Percentiles rank a stretch among this genome's conserved stretches.
Evolutionary conservation across 2,113 vertebrate species (phyloP).

Genomic region (Phrynosoma platyrhinos): DNA sequence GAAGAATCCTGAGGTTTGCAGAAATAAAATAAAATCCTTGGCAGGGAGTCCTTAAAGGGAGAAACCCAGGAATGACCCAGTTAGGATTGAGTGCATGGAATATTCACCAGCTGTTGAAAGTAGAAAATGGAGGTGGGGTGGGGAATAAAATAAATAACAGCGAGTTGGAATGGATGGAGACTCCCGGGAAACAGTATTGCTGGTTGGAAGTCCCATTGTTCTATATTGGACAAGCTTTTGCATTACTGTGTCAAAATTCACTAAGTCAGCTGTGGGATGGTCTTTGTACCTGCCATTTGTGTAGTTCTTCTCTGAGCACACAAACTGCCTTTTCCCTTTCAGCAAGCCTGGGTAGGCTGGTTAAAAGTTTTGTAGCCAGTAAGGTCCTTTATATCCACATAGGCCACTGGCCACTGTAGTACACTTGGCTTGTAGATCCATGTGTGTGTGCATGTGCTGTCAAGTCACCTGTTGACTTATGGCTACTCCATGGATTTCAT

Average conservation of each 20-base stretch:
- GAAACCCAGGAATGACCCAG: too few species aligned
- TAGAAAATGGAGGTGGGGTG: too few species aligned
- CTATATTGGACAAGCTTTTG: neutral
- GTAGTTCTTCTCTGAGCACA: neutral
- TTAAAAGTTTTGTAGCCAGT: neutral
- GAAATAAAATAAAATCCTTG: neutral
- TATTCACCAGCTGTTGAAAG: too few species aligned
- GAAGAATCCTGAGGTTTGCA: neutral
- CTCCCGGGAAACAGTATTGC: neutral
- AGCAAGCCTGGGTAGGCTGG: neutral
- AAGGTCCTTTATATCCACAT: neutral
- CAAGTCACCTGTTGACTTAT: too few species aligned
- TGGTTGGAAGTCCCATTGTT: neutral
- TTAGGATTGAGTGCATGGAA: too few species aligned
- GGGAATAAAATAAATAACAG: too few species aligned
- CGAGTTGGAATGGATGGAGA: too few species aligned
- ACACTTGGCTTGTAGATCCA: too few species aligned
- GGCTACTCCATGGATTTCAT: too few species aligned
- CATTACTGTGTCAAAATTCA: neutral
- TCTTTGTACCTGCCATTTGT: too few species aligned
- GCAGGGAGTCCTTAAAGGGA: too few species aligned
- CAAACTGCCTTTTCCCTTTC: neutral
- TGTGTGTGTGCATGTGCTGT: too few species aligned
- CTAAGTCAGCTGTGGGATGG: neutral
- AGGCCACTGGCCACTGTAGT: neutral